Evolutionary conservation across 2,888 invertebrate genomes (phyloP), one percentile per base, ranked within the genome.

Genomic region (Augiades crinisus): DNA sequence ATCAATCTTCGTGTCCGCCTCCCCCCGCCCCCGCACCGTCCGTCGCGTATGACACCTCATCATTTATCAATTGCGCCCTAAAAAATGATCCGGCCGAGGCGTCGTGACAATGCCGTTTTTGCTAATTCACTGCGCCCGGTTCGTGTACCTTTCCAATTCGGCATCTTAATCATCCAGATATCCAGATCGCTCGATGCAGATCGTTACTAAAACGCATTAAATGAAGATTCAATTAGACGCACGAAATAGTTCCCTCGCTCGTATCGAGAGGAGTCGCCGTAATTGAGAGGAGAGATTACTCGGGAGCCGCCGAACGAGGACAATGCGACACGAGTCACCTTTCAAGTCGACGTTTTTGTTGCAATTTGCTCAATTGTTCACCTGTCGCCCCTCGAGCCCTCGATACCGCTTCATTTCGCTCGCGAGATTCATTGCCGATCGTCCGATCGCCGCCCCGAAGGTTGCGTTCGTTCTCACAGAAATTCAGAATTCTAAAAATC

Each of bases 401-500:
- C 57, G 58, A 57, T 61, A 70, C 60, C 64, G 61, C 70, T 72
- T 69, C 63, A 72, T 70, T 67, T 63, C 60, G 60, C 54, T 46
- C 53, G 47, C 43, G 27, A 45, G 37, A 40, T 30, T 50, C 51
- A 49, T 41, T 31, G 17, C 36, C 51, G 45, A 8, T 40, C 36
- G 46, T n/a, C 37, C 37, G 30, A 38, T 38, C 27, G 37, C 30
- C 10, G n/a, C 31, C 49, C 43, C 49, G 53, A 58, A 60, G 56
- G 57, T 47, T 57, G 37, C 41, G 41, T 19, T 49, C 37, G 70
- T 78, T 81, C 78, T 73, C 81, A 81, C 79, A 77, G 67, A 63
- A 67, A 70, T 65, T 56, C 68, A 72, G 72, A 78, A 82, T 85
- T 67, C 69, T 58, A 76, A 81, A 80, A 75, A 81, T 84, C 61